Conservation (phyloP, 2,888 invertebrate species). For the Drosophila subquinaria region DNA sequence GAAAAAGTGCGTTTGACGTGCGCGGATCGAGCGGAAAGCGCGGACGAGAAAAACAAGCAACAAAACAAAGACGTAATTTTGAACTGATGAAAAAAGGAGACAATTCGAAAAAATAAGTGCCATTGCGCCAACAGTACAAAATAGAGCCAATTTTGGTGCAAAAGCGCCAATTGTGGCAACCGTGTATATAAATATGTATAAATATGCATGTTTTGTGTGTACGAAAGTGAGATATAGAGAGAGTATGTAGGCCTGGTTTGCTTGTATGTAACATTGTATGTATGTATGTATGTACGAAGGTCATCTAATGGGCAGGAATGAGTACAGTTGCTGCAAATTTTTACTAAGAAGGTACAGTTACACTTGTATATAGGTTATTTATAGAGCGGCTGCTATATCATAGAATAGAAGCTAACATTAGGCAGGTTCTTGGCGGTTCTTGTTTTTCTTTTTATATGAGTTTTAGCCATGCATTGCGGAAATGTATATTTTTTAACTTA, state of each 20-base stretch:
- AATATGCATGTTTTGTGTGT: conserved; percentile 32
- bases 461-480: conserved; percentile 26
- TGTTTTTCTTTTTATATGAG: conserved; percentile 11
- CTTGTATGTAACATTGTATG: conserved; percentile 27
- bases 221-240: conserved; percentile 5
- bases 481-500: conserved; percentile 34
- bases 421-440: conserved; percentile 59
- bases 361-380: conserved; percentile 66
- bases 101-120: no score
- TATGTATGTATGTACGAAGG: conserved; percentile 59
- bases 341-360: conserved; percentile 76
- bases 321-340: conserved; percentile 76
- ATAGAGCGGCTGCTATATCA: conserved; percentile 60
- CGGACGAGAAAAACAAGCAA: no score
- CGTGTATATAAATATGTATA: neutral
- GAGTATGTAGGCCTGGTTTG: conserved; percentile 1
- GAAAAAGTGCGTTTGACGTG: no score
- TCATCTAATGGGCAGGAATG: conserved; percentile 78
- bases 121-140: no score
- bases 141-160: no score
- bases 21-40: no score
- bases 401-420: conserved; percentile 61
- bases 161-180: no score
- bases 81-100: no score
- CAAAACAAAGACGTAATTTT: no score